Conservation (phyloP, 2,888 invertebrate genomes). For the Xestoiulus laeticollis region DNA sequence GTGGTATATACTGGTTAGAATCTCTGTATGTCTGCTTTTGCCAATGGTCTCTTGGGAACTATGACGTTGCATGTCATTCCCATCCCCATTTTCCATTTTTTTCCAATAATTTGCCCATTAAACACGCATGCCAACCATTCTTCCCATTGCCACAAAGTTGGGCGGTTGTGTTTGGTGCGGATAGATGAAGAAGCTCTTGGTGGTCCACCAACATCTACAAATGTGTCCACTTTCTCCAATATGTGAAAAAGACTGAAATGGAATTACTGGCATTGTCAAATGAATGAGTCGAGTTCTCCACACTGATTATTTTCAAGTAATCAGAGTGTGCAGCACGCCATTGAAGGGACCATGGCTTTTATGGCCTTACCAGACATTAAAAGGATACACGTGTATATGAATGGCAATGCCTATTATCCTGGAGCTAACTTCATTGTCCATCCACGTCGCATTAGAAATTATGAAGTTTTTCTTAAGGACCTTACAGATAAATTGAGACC, state of each 20-base stretch:
- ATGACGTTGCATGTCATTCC: conserved; percentile 12
- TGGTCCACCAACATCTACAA: not conserved
- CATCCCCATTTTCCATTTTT: not conserved
- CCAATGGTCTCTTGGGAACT: not conserved
- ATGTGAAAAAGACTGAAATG: not conserved
- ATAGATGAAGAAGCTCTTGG: not conserved
- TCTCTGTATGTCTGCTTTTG: not conserved
- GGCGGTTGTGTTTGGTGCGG: not conserved
- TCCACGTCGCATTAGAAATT: conserved; percentile 56
- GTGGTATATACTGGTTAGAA: not conserved
- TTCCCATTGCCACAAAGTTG: not conserved
- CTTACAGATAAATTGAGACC: conserved; percentile 58
- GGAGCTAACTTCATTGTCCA: conserved; percentile 57
- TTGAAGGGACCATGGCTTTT: not conserved
- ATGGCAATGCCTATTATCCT: conserved; percentile 57
- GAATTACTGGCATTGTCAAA: too few relatives aligned
- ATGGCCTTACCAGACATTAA: conserved; percentile 56
- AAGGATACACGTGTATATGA: conserved; percentile 57
- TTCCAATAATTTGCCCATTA: not conserved
- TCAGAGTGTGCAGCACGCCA: not conserved
- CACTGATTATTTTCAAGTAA: not conserved
- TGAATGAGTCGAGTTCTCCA: not conserved
- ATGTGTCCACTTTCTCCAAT: not conserved
- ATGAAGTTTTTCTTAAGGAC: conserved; percentile 57
- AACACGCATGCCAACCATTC: conserved; percentile 26